Evolutionary conservation across 2,113 vertebrate genomes (phyloP).

Genomic region (Centropus bengalensis): DNA sequence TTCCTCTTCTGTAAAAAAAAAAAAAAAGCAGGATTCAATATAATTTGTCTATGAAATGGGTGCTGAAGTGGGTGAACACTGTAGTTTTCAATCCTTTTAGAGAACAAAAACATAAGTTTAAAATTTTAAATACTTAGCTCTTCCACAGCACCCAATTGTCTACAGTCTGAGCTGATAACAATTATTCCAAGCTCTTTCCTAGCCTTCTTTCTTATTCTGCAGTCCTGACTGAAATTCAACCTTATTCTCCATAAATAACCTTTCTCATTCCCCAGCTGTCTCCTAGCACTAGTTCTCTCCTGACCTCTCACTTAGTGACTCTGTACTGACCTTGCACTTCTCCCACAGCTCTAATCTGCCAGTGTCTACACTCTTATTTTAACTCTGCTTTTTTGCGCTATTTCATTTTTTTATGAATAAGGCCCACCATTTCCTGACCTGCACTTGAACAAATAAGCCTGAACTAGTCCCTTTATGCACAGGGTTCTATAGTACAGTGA

Average conservation of each 20-base stretch:
- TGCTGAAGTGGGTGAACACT: not conserved
- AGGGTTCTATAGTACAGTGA: not conserved
- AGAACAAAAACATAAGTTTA: no score
- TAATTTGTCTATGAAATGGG: not conserved
- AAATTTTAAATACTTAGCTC: not conserved
- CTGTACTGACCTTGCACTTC: conserved; percentile 40
- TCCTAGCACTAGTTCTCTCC: conserved; percentile 1
- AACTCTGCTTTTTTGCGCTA: conserved; percentile 26
- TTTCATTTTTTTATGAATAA: not conserved
- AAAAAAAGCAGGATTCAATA: not conserved
- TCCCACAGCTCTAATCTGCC: conserved; percentile 10
- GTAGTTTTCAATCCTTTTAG: not conserved
- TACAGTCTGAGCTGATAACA: not conserved
- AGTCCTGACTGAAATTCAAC: conserved; percentile 40
- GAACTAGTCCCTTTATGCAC: not conserved
- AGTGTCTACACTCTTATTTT: conserved; percentile 5
- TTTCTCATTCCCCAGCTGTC: conserved; percentile 42
- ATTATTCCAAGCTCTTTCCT: not conserved
- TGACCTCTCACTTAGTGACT: conserved; percentile 51
- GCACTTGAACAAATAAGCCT: not conserved
- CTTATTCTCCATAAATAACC: conserved; percentile 51
- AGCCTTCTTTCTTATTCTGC: conserved; percentile 7
- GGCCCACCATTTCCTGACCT: conserved; percentile 22
- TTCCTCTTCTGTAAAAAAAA: not conserved
- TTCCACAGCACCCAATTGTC: not conserved